Evolutionary conservation across 2,888 invertebrate genomes (phyloP).

Genomic region (Nineta flava): DNA sequence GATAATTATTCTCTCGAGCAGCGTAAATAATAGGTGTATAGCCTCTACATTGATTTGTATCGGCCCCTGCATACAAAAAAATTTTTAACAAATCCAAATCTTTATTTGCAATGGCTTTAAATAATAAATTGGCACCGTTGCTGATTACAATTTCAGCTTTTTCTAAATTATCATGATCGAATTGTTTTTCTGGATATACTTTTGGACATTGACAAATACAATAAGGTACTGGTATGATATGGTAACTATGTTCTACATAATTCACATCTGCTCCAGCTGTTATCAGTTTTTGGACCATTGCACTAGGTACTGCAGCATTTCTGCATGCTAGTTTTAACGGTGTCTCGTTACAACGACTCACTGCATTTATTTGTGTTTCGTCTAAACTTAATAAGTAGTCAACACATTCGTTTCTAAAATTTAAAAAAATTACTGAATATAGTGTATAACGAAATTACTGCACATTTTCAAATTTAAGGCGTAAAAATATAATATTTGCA

Average conservation of each 20-base stretch:
- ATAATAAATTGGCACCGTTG: slow-evolving; percentile 1
- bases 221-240: slow-evolving; percentile 8
- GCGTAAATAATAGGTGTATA: slow-evolving; percentile 3
- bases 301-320: not conserved
- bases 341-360: slow-evolving; percentile 6
- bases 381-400: slow-evolving; percentile 5
- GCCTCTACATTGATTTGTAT: not conserved
- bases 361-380: slow-evolving; percentile 2
- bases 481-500: no score
- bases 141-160: slow-evolving; percentile 5
- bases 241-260: slow-evolving; percentile 4
- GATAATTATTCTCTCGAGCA: not conserved
- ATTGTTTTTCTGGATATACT: not conserved
- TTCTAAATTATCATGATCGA: not conserved
- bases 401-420: slow-evolving; percentile 8
- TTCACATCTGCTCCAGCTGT: slow-evolving; percentile 8
- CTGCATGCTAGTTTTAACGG: slow-evolving; percentile 7
- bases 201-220: slow-evolving; percentile 2
- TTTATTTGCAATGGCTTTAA: not conserved
- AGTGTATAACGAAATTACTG: no score
- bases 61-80: not conserved
- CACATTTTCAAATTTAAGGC: no score
- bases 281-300: slow-evolving; percentile 4
- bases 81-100: slow-evolving; percentile 1
- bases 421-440: not conserved